Conservation (phyloP, 2,797 vertebrate species). For the Alosa sapidissima region DNA sequence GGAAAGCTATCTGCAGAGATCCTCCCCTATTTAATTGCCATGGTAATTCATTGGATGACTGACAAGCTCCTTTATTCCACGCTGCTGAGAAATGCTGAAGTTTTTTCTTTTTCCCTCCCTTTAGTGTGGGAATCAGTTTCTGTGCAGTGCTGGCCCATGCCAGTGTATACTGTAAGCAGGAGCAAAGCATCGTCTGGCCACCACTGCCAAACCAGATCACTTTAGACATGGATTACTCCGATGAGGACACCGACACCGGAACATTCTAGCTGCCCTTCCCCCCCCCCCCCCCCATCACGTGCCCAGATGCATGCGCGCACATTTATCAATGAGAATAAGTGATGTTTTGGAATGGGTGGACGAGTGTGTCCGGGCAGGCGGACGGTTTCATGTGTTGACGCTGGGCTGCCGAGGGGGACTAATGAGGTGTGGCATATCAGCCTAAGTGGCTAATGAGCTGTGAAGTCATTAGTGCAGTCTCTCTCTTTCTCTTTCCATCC, state of each 20-base stretch:
- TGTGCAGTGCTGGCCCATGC: background rate
- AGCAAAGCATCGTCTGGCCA: background rate
- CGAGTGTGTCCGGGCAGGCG: conserved; percentile 44
- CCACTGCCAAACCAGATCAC: conserved; percentile 28
- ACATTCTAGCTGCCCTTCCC: background rate
- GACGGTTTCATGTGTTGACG: conserved; percentile 49
- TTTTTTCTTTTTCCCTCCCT: conserved; percentile 2
- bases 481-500: conserved; percentile 26
- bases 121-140: background rate
- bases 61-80: conserved; percentile 23
- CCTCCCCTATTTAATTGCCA: conserved; percentile 24
- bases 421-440: conserved; percentile 56
- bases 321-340: conserved; percentile 32
- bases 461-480: conserved; percentile 53
- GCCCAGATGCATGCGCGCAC: conserved; percentile 11
- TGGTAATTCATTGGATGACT: conserved; percentile 15
- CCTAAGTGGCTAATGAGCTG: conserved; percentile 56
- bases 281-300: background rate
- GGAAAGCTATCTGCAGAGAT: background rate
- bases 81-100: conserved; percentile 30
- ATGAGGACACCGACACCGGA: background rate
- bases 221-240: background rate
- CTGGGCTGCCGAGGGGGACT: conserved; percentile 47
- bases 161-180: background rate
- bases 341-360: conserved; percentile 47